A percentile compares a stretch with the other conserved stretches of the same genome.
phyloP scores from a whole-genome alignment of 2,113 vertebrate species.

The Oophaga pumilio region DNA sequence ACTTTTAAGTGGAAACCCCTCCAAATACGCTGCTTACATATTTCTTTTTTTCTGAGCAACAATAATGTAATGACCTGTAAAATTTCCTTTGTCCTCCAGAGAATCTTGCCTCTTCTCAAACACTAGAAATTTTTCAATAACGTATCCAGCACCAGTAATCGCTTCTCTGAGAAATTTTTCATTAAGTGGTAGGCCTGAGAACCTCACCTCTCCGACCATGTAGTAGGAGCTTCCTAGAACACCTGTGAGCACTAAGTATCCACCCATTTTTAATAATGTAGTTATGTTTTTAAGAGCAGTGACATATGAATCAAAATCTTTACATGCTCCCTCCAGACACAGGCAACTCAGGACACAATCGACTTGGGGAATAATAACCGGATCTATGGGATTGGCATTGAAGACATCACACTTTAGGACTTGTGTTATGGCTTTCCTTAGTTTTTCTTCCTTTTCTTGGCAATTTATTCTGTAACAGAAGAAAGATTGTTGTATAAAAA shows the following conservation, averaged over 20 bases:
- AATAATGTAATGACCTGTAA: constrained; percentile 20
- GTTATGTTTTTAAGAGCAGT: not conserved
- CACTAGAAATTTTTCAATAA: not conserved
- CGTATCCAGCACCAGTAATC: not conserved
- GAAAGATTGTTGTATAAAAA: too few relatives aligned
- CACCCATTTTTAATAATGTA: not conserved
- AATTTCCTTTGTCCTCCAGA: not conserved
- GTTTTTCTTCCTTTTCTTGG: constrained; percentile 52
- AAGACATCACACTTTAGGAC: constrained; percentile 18
- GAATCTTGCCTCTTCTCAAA: not conserved
- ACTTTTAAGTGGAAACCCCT: too few relatives aligned
- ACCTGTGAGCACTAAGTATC: constrained; percentile 27
- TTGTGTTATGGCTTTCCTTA: constrained; percentile 8
- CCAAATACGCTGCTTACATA: not conserved
- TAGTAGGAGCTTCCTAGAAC: not conserved
- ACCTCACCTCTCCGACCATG: constrained; percentile 39
- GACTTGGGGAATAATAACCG: not conserved
- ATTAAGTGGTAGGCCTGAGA: constrained; percentile 30
- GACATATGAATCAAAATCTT: not conserved
- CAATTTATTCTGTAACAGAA: not conserved
- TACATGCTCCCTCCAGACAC: constrained; percentile 40
- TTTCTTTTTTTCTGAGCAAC: constrained; percentile 38
- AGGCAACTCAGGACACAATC: constrained; percentile 47
- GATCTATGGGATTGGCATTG: constrained; percentile 54
- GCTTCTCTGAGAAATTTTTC: not conserved